Base-by-base conservation (phyloP, 2,888 invertebrate genomes). In the Papilio protenor region DNA sequence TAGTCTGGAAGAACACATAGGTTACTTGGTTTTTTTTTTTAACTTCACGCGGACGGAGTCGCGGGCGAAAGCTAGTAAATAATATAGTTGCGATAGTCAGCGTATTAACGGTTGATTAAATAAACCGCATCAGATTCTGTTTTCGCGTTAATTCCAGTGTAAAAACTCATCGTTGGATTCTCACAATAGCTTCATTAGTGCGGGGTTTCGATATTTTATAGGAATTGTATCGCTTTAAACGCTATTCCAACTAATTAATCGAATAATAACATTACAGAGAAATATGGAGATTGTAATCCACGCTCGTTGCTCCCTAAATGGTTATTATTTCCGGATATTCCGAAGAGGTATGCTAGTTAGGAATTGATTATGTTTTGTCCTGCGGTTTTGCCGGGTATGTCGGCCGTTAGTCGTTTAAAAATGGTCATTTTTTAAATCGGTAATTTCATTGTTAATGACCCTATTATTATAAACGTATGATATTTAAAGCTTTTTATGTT, bases 231-330 rank as follows among this genome's bases (percentile, higher is more conserved):
- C 64, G 77, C 81, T 84, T 85, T 85, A 86, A 85, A 82, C 84
- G 79, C 81, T 79, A 79, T 85, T 84, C 85, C 87, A 88, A 91
- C 88, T 88, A 87, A 88, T 84, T 85, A 87, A 86, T 87, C 83
- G 84, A 79, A 77, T 80, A 27, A 71, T 71, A 52, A 52, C 55
- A 33, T 55, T 55, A n/a, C 4, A 52, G 55, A 55, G 33, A 72
- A 33, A 72, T 52, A 72, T 49, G 18, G 55, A 18, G 33, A 72
- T 1, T 55, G n/a, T 55, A 72, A 52, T 49, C 72, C 55, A 72
- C n/a, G n/a, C 49, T 33, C 59, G 47, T 61, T 66, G 55, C 66
- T 64, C 49, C 55, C 55, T n/a, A 33, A 72, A n/a, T 66, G 45
- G n/a, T 66, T n/a, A 45, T 66, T 66, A 66, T 45, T 66, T 45